Evolutionary conservation across 2,888 invertebrate species (phyloP).

Genomic region (Cyaniris semiargus): DNA sequence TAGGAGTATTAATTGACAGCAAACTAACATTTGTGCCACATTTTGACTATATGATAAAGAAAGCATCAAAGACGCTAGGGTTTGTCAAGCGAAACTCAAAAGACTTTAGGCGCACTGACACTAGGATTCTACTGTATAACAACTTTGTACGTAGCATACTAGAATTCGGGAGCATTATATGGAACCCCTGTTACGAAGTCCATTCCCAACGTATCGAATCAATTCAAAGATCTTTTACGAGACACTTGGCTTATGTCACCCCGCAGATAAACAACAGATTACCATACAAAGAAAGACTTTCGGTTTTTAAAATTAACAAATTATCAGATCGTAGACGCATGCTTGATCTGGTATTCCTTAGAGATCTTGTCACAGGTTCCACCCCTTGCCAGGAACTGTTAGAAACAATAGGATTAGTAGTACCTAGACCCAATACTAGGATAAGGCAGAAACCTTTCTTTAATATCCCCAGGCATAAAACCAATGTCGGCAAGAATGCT

Average conservation of each 20-base stretch:
- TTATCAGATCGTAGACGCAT: background rate
- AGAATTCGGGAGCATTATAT: background rate
- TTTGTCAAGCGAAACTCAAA: too few species aligned
- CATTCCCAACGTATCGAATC: background rate
- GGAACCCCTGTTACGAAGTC: background rate
- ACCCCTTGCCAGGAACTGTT: constrained; percentile 1
- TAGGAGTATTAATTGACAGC: too few species aligned
- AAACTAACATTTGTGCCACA: too few species aligned
- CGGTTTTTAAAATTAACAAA: background rate
- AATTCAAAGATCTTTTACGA: background rate
- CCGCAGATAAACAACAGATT: background rate
- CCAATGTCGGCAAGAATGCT: background rate
- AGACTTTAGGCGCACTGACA: too few species aligned
- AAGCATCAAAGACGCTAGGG: too few species aligned
- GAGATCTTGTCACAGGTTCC: background rate
- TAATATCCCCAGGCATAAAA: background rate
- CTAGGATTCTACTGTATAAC: too few species aligned
- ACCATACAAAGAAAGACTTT: background rate
- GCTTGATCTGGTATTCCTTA: background rate
- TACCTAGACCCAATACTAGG: background rate
- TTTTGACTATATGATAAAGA: too few species aligned
- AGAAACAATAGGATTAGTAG: background rate
- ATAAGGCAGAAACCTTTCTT: background rate
- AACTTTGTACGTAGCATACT: too few species aligned
- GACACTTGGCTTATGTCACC: background rate